Evolutionary conservation across 2,797 vertebrate species (phyloP).

Genomic region (Gila robusta): DNA sequence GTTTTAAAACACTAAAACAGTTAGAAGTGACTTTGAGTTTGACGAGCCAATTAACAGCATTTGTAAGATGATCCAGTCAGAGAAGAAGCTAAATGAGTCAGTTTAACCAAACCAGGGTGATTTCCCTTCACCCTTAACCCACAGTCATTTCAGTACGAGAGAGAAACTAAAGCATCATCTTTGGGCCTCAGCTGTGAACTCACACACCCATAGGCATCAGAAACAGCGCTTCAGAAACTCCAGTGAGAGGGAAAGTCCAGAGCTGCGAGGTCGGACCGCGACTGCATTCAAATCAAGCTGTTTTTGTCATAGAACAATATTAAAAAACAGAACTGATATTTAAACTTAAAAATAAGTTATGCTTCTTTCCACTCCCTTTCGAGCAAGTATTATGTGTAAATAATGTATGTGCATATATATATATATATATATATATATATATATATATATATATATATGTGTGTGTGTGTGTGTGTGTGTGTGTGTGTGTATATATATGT

Average conservation of each 20-base stretch:
- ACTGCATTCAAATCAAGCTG: not conserved
- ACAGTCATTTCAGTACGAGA: constrained; percentile 16
- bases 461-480: too few species aligned
- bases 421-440: too few species aligned
- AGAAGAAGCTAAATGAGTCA: not conserved
- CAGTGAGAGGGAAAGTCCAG: constrained; percentile 14
- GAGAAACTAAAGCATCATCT: constrained; percentile 29
- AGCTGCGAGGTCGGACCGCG: not conserved
- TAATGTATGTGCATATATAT: too few species aligned
- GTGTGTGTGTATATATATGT: too few species aligned
- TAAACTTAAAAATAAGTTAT: too few species aligned
- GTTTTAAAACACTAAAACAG: not conserved
- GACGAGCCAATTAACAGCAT: not conserved
- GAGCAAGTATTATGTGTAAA: too few species aligned
- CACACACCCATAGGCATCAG: not conserved
- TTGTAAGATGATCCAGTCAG: not conserved
- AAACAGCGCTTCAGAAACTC: not conserved
- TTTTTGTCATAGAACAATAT: not conserved
- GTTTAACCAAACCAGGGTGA: constrained; percentile 16
- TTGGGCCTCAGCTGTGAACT: constrained; percentile 15
- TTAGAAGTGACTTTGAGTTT: not conserved
- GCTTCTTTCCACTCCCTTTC: too few species aligned
- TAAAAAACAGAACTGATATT: constrained; percentile 29
- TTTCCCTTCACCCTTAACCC: constrained; percentile 19
- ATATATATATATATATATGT: too few species aligned